Conservation (phyloP, 2,888 invertebrate genomes). For the Eustalomyia histrio region DNA sequence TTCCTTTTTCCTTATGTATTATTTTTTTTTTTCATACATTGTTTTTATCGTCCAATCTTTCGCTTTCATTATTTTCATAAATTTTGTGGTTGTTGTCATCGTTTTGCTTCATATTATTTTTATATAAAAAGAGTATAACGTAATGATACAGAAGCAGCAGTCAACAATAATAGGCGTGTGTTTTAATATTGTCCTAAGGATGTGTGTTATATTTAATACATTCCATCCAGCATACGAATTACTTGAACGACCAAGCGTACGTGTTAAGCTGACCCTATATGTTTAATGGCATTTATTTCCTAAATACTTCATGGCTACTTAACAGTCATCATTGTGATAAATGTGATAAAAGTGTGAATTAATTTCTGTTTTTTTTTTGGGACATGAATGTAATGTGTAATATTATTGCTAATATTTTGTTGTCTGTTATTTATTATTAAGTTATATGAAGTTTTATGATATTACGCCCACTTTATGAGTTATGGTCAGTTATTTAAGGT, state of each 20-base stretch:
- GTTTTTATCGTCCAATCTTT: constrained; percentile 8
- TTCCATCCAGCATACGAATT: constrained; percentile 15
- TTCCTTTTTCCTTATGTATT: constrained; percentile 13
- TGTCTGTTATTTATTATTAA: constrained; percentile 58
- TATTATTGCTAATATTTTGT: constrained; percentile 21
- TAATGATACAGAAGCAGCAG: background rate
- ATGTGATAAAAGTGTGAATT: constrained; percentile 63
- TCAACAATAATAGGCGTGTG: constrained; percentile 33
- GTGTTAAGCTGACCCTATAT: constrained; percentile 37
- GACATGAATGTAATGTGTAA: constrained; percentile 13
- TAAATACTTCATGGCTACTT: constrained; percentile 63
- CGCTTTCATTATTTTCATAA: constrained; percentile 45
- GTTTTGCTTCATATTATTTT: constrained; percentile 48
- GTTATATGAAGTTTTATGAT: constrained; percentile 55
- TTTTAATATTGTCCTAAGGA: constrained; percentile 45
- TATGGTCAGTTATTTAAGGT: constrained; percentile 53
- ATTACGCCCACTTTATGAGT: constrained; percentile 57
- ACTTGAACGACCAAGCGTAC: background rate
- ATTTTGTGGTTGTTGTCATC: constrained; percentile 54
- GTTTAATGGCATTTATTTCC: constrained; percentile 51
- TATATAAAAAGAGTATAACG: background rate
- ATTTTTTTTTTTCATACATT: background rate
- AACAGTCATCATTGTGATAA: constrained; percentile 58
- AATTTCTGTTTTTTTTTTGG: constrained; percentile 35
- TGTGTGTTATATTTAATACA: constrained; percentile 53